Base-by-base conservation (phyloP, 2,888 invertebrate genomes). In the Erynnis tages region DNA sequence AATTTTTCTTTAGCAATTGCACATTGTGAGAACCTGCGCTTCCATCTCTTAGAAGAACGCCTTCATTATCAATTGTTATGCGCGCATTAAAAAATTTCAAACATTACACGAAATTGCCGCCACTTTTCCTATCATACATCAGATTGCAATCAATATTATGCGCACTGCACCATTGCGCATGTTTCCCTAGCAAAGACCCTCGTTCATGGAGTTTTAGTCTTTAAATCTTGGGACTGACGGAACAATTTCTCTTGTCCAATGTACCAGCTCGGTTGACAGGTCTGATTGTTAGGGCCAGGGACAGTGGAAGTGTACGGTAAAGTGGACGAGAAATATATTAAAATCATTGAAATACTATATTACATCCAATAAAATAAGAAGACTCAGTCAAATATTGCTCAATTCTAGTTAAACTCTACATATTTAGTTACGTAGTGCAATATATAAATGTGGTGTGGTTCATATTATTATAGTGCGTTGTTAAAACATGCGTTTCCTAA, bases 131-230 rank as follows among this genome's bases (percentile, higher is more conserved):
- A 68, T 67, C 72, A 66, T 77, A 79, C 82, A 79, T 76, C 76
- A 82, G 79, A 82, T 76, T 77, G 76, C 72, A 83, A 88, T 88
- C 87, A 82, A 88, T 88, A 87, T 75, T 67, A 60, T 89, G 88
- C 88, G 88, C 87, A 84, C 73, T 82, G 79, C 79, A 82, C 72
- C 78, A 87, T 66, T 77, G 86, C 88, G 88, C 88, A 89, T 77
- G 82, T 84, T 83, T 79, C 73, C 66, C 74, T 72, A 69, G 67
- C 58, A 65, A 47, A 30, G 7, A 13, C 10, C 29, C 38, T 4
- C 23, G 17, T 54, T 58, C 54, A 61, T 4, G 17, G 38, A 34
- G 27, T n/a, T 44, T 6, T 44, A 35, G 16, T 27, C 4, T 19
- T 4, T 30, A 37, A 10, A 4, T 0, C 8, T 2, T 2, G 10